phyloP scores from a whole-genome alignment of 2,888 invertebrate genomes.

The Isotomurus palustris region DNA sequence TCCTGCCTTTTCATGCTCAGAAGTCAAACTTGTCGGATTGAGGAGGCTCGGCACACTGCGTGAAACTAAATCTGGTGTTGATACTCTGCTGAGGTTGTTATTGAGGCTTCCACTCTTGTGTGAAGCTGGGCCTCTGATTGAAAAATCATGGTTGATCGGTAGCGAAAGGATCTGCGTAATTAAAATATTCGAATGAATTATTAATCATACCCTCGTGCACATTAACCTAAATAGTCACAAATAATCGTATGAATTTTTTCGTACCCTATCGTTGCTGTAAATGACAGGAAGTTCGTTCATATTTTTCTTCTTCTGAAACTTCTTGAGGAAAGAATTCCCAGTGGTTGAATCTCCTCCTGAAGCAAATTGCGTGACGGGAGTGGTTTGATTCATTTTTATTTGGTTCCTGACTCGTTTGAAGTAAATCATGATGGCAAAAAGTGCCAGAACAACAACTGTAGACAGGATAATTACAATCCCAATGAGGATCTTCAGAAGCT shows the following conservation, averaged over 20 bases:
- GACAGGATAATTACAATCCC: constrained; percentile 13
- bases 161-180: not conserved
- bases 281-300: constrained; percentile 23
- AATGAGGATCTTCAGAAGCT: constrained; percentile 20
- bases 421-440: constrained; percentile 19
- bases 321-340: constrained; percentile 5
- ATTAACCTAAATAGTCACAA: too few relatives aligned
- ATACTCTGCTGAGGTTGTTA: constrained; percentile 21
- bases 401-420: constrained; percentile 22
- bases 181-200: not conserved
- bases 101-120: constrained; percentile 11
- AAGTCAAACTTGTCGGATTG: not conserved
- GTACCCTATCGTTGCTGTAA: constrained; percentile 27
- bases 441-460: constrained; percentile 12
- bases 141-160: not conserved
- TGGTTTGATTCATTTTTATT: not conserved
- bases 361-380: too few relatives aligned
- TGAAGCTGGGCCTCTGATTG: not conserved
- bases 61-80: constrained; percentile 22
- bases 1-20: not conserved
- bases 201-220: not conserved
- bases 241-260: not conserved
- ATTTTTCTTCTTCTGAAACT: constrained; percentile 15
- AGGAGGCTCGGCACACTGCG: not conserved
- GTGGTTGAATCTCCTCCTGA: constrained; percentile 2